Percentiles rank a stretch among this genome's conserved stretches.
Evolutionary conservation across 2,888 invertebrate genomes (phyloP).

Genomic region (Phoenoteleia sp.): DNA sequence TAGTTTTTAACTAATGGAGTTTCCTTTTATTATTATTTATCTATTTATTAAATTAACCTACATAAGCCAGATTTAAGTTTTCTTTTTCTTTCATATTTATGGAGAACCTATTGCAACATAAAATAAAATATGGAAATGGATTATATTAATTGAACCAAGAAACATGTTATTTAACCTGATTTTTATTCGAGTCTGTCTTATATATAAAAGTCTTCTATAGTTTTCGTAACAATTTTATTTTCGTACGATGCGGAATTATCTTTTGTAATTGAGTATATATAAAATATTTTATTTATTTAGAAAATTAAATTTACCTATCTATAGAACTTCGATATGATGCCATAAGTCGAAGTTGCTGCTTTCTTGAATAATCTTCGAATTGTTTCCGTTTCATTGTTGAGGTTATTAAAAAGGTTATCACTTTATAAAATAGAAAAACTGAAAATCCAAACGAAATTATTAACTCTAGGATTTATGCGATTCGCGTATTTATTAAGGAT

Average conservation of each 20-base stretch:
- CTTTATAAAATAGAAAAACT: neutral
- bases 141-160: too few relatives aligned
- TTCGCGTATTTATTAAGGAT: neutral
- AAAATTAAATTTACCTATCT: neutral
- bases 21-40: too few relatives aligned
- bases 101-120: too few relatives aligned
- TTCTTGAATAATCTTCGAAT: neutral
- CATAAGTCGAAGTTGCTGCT: neutral
- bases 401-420: neutral
- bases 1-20: too few relatives aligned
- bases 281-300: neutral
- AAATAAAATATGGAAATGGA: too few relatives aligned
- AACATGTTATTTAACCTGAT: too few relatives aligned
- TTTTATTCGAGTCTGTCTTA: neutral
- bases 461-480: too few relatives aligned
- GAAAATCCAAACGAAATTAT: neutral
- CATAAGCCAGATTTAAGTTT: too few relatives aligned
- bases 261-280: neutral
- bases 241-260: too few relatives aligned
- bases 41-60: too few relatives aligned
- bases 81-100: too few relatives aligned
- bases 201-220: neutral
- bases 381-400: neutral
- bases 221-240: neutral
- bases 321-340: neutral